Evolutionary conservation across 2,888 invertebrate genomes (phyloP).

Genomic region (Drosophila bunnanda): DNA sequence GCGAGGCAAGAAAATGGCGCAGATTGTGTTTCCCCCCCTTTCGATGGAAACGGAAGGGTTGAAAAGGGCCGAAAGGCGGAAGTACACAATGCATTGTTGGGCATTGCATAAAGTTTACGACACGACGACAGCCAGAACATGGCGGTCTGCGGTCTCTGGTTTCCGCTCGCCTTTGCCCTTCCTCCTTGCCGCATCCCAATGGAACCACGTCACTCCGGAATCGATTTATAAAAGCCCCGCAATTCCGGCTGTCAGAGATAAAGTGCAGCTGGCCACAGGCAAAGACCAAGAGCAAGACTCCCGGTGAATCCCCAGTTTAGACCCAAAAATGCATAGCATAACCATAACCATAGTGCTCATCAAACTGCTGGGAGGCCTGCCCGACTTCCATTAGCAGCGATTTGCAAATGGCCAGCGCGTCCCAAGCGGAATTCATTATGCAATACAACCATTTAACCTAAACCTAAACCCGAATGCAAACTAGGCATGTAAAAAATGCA

Average conservation of each 20-base stretch:
- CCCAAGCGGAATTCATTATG: constrained; percentile 41
- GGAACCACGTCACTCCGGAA: constrained; percentile 47
- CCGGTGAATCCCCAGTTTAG: constrained; percentile 24
- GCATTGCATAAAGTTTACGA: constrained; percentile 56
- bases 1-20: constrained; percentile 64
- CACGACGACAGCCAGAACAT: constrained; percentile 41
- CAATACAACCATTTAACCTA: constrained; percentile 24
- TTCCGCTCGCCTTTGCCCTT: constrained; percentile 22
- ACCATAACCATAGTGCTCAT: constrained; percentile 10
- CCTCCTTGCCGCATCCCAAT: constrained; percentile 20
- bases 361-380: constrained; percentile 5
- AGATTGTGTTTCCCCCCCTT: constrained; percentile 59
- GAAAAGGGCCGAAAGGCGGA: not conserved
- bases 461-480: constrained; percentile 11
- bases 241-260: constrained; percentile 37
- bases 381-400: constrained; percentile 55
- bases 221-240: constrained; percentile 52
- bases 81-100: constrained; percentile 57
- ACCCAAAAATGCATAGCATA: constrained; percentile 51
- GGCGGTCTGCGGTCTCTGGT: constrained; percentile 31
- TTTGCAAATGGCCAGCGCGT: constrained; percentile 33
- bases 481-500: constrained; percentile 35
- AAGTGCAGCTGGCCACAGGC: constrained; percentile 22
- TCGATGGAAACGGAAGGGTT: not conserved
- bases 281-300: not conserved